Conservation (phyloP, 2,113 vertebrate species). For the Megaceryle torquata region DNA sequence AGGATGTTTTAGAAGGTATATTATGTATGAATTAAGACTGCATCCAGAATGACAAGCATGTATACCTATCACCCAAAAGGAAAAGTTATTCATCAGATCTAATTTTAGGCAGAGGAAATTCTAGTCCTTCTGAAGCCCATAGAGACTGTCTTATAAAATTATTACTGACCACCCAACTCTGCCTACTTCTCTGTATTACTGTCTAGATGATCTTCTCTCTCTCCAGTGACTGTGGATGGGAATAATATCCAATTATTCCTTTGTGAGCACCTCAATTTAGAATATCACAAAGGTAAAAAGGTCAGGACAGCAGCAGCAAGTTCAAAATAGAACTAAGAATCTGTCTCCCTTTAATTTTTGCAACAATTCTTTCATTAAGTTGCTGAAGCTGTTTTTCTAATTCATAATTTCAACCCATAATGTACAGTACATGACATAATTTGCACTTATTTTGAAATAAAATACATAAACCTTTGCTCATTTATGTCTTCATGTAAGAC, state of each 20-base stretch:
- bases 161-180: background rate
- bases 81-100: background rate
- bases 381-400: background rate
- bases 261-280: background rate
- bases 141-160: background rate
- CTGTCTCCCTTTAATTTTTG: background rate
- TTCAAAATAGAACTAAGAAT: background rate
- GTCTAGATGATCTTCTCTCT: background rate
- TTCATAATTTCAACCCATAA: background rate
- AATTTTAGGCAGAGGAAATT: background rate
- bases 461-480: background rate
- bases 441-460: background rate
- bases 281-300: background rate
- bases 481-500: background rate
- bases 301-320: background rate
- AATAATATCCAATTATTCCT: background rate
- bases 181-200: background rate
- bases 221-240: accelerated
- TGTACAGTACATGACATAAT: background rate
- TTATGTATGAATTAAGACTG: background rate
- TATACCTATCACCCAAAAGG: accelerated
- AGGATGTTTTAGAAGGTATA: background rate
- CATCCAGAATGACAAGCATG: background rate
- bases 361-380: background rate
- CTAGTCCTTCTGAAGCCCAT: background rate